phyloP scores from a whole-genome alignment of 2,888 invertebrate species.

The Sphaerophoria rueppellii region DNA sequence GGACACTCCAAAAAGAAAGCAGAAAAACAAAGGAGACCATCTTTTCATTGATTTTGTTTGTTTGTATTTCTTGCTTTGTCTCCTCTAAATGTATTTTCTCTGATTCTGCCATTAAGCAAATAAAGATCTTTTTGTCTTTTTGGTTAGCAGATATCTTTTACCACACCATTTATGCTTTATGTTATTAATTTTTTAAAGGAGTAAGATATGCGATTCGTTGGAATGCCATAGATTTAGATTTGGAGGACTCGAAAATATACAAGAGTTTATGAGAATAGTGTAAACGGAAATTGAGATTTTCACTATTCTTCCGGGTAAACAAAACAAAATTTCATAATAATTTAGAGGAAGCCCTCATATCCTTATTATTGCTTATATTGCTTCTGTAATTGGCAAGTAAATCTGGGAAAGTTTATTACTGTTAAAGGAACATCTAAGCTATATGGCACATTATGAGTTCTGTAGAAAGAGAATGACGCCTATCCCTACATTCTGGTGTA shows the following conservation, averaged over 20 bases:
- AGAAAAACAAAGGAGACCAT: conserved; percentile 5
- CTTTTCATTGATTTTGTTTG: conserved; percentile 40
- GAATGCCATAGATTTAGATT: background rate
- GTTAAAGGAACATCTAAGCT: no score
- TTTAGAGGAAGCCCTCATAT: no score
- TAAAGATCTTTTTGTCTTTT: conserved; percentile 38
- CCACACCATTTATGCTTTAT: conserved; percentile 56
- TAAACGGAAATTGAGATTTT: conserved; percentile 29
- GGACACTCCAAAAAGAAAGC: conserved; percentile 1
- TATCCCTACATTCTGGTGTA: background rate
- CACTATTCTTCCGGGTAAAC: background rate
- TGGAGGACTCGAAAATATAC: conserved; percentile 14
- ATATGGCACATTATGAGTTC: no score
- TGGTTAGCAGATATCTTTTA: conserved; percentile 51
- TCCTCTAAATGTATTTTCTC: conserved; percentile 23
- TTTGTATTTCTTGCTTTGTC: conserved; percentile 5
- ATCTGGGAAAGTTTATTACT: no score
- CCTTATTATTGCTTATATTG: no score
- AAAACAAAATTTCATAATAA: background rate
- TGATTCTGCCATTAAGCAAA: conserved; percentile 45
- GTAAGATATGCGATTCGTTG: conserved; percentile 19
- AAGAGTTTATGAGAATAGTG: conserved; percentile 14
- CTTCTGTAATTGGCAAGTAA: no score
- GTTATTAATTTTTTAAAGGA: conserved; percentile 48
- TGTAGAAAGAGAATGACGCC: no score